phyloP scores from a whole-genome alignment of 2,888 invertebrate species.

The Perithous albicinctus region DNA sequence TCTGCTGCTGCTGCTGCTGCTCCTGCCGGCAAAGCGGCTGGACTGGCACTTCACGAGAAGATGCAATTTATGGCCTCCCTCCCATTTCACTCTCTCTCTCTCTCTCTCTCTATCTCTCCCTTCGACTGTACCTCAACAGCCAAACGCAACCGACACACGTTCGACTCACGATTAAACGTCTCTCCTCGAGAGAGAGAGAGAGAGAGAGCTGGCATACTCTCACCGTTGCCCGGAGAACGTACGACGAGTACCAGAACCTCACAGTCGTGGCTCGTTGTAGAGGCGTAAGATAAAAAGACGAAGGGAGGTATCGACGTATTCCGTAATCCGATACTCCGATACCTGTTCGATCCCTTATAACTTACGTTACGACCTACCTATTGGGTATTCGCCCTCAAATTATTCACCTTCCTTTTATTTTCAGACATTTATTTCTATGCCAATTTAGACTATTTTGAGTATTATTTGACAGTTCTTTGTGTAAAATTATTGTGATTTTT shows the following conservation, averaged over 20 bases:
- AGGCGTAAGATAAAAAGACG: slow-evolving; percentile 37
- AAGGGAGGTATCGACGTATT: slow-evolving; percentile 58
- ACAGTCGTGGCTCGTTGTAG: slow-evolving; percentile 28
- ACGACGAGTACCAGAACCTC: slow-evolving; percentile 27
- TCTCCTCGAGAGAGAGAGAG: too few species aligned
- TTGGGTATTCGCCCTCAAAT: too few species aligned
- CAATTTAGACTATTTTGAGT: too few species aligned
- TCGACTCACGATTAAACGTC: slow-evolving; percentile 53
- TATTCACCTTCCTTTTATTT: too few species aligned
- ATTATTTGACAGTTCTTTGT: too few species aligned
- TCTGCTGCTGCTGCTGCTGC: slow-evolving; percentile 30
- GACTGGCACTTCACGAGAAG: slow-evolving; percentile 36
- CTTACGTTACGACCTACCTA: slow-evolving; percentile 25
- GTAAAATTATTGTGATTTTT: too few species aligned
- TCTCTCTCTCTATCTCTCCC: too few species aligned
- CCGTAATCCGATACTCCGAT: slow-evolving; percentile 63
- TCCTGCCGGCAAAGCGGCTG: slow-evolving; percentile 34
- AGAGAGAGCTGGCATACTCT: slow-evolving; percentile 16
- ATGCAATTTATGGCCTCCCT: slow-evolving; percentile 60
- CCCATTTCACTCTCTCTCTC: too few species aligned
- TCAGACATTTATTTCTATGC: too few species aligned
- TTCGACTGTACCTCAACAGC: slow-evolving; percentile 22
- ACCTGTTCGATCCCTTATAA: slow-evolving; percentile 53
- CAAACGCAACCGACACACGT: slow-evolving; percentile 50
- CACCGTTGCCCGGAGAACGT: background rate